These are phyloP conservation scores for Dromiciops gliroides DNA, from an alignment of 2,113 vertebrate species.

Conservation along the genomic window DNA sequence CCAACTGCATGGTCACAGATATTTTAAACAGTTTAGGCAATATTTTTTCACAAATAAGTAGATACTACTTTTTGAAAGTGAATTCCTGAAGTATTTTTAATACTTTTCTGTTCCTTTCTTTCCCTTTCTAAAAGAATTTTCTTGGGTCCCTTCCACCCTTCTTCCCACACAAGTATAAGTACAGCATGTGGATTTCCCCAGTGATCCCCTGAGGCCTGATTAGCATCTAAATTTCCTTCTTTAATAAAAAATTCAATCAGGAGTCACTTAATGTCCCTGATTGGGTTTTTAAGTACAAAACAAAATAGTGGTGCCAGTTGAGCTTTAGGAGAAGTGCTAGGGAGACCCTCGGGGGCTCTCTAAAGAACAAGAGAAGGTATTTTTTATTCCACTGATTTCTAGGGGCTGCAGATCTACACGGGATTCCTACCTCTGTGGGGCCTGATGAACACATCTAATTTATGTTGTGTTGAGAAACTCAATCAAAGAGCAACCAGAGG, in stretches of 20 bases:
- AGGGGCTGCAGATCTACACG: slow-evolving; percentile 24
- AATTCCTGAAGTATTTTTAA: slow-evolving; percentile 29
- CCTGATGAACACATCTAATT: slow-evolving; percentile 40
- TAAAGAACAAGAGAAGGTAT: slow-evolving; percentile 48
- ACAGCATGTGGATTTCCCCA: slow-evolving; percentile 41
- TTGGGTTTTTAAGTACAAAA: slow-evolving; percentile 74
- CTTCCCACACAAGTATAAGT: slow-evolving; percentile 40
- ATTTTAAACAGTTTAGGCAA: slow-evolving; percentile 44
- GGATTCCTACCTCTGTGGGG: slow-evolving; percentile 28
- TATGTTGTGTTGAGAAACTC: slow-evolving; percentile 61
- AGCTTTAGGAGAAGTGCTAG: slow-evolving; percentile 37
- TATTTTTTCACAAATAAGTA: slow-evolving; percentile 17
- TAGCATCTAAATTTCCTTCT: slow-evolving; percentile 73
- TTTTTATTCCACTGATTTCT: slow-evolving; percentile 51
- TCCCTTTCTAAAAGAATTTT: slow-evolving; percentile 29
- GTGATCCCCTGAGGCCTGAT: slow-evolving; percentile 62
- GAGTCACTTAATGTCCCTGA: slow-evolving; percentile 62
- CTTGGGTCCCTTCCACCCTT: not conserved
- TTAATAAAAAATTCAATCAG: slow-evolving; percentile 70
- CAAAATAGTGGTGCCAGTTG: slow-evolving; percentile 50
- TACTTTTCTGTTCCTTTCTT: slow-evolving; percentile 39
- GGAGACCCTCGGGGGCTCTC: slow-evolving; percentile 21
- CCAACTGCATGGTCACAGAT: slow-evolving; percentile 1
- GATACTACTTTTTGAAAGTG: slow-evolving; percentile 16
- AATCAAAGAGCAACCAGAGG: slow-evolving; percentile 47